phyloP scores from a whole-genome alignment of 23 tunicate genomes.

The Clavelina lepadiformis region DNA sequence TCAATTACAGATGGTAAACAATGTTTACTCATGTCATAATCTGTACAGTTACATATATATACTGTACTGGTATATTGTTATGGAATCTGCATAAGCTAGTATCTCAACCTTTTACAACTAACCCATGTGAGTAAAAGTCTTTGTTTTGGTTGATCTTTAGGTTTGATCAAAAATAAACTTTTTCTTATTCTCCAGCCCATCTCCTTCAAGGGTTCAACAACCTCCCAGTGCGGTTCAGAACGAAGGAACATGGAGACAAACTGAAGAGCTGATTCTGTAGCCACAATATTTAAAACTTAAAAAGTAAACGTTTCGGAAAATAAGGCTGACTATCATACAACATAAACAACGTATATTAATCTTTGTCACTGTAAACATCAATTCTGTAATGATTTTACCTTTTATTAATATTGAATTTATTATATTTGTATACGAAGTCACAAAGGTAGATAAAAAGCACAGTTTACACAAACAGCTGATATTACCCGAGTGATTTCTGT shows the following conservation, averaged over 20 bases:
- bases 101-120: too few relatives aligned
- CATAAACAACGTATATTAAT: not conserved
- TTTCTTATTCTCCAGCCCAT: conserved; percentile 80
- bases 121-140: conserved; percentile 71
- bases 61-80: too few relatives aligned
- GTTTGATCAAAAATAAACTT: conserved; percentile 66
- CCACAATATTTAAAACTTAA: not conserved
- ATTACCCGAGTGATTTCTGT: conserved; percentile 50
- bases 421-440: too few relatives aligned
- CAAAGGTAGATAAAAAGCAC: too few relatives aligned
- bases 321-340: not conserved
- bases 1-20: too few relatives aligned
- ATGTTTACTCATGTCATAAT: too few relatives aligned
- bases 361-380: not conserved
- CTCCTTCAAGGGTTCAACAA: conserved; percentile 69
- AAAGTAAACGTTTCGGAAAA: not conserved
- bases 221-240: conserved; percentile 90
- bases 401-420: not conserved
- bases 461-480: too few relatives aligned
- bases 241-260: conserved; percentile 89
- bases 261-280: conserved; percentile 69
- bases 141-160: conserved; percentile 71
- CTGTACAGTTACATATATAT: too few relatives aligned
- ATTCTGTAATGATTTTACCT: not conserved
- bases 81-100: too few relatives aligned